Evolutionary conservation across 2,888 invertebrate species (phyloP), one percentile per base, ranked within the genome.

Genomic region (Mythimna lalbum): DNA sequence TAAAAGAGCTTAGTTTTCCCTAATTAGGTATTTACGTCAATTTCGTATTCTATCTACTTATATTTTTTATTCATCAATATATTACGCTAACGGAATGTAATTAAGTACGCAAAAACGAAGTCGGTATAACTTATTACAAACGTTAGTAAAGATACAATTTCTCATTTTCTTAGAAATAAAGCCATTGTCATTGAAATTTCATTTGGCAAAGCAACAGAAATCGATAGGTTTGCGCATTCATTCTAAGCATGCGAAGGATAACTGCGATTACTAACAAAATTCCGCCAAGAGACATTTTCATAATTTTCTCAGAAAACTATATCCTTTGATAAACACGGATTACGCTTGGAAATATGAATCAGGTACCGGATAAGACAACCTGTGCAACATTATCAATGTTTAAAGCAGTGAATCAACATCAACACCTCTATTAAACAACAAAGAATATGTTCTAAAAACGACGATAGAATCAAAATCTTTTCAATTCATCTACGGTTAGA

Each of bases 321-420:
- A 85, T 72, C 39, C 59, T 76, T 78, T 72, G 60, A 81, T 78
- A 80, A 68, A 81, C 56, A 72, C 63, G 77, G 78, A 82, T 76
- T 68, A 84, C 78, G 82, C 77, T 79, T 74, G 71, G 79, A 83
- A 81, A 65, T 63, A 80, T 87, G 85, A 88, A 83, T 89, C 86
- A 86, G 84, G 77, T 81, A 71, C 69, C 79, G 72, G 81, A 84
- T 83, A 80, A 84, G 87, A 88, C 87, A 87, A 86, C 78, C 78
- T 75, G 78, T 82, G 69, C 63, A 43, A 74, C 57, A 76, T 56
- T 63, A 77, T 73, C 78, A 78, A 63, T 63, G 67, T 80, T 73
- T 76, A 66, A 70, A 50, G 73, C 76, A 73, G 72, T 83, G 82
- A 85, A 81, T 85, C 73, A 86, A 85, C 76, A 78, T n/a, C 1